Percentiles rank a stretch among this genome's conserved stretches.
These are phyloP conservation scores for Trochalopteron elliotii DNA, from an alignment of 2,113 vertebrate species.

Conservation along the genomic window DNA sequence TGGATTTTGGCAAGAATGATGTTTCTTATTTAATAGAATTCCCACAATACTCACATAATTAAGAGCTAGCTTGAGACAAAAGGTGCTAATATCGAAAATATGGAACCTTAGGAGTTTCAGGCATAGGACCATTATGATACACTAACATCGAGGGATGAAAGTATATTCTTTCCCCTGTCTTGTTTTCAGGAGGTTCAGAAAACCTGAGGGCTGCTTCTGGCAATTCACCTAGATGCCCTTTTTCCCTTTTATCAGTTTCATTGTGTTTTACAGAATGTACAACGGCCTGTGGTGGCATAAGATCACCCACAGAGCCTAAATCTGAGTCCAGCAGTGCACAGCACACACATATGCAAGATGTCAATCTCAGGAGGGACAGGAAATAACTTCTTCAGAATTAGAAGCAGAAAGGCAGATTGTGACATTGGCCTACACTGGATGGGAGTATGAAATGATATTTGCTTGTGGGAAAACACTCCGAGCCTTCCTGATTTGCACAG, in stretches of 20 bases:
- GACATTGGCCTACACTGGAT: background rate
- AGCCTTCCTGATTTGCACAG: background rate
- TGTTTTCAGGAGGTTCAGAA: slow-evolving; percentile 37
- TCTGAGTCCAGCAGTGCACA: background rate
- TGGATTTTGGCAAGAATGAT: background rate
- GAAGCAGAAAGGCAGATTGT: background rate
- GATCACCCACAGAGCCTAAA: slow-evolving; percentile 13
- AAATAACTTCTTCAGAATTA: slow-evolving; percentile 7
- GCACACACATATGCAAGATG: background rate
- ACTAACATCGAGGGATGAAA: background rate
- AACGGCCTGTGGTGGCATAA: background rate
- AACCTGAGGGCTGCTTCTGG: slow-evolving; percentile 38
- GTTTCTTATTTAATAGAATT: background rate
- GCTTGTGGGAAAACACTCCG: background rate
- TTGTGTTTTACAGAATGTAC: slow-evolving; percentile 33
- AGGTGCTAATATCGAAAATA: background rate
- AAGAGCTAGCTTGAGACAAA: background rate
- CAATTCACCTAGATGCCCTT: slow-evolving; percentile 37
- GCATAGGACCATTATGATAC: background rate
- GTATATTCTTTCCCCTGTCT: background rate
- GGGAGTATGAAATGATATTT: background rate
- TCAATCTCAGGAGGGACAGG: background rate
- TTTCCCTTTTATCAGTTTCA: slow-evolving; percentile 49
- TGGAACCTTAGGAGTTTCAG: background rate
- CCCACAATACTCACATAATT: background rate